Conservation (phyloP, 2,113 vertebrate species). For the Rhagologus leucostigma region DNA sequence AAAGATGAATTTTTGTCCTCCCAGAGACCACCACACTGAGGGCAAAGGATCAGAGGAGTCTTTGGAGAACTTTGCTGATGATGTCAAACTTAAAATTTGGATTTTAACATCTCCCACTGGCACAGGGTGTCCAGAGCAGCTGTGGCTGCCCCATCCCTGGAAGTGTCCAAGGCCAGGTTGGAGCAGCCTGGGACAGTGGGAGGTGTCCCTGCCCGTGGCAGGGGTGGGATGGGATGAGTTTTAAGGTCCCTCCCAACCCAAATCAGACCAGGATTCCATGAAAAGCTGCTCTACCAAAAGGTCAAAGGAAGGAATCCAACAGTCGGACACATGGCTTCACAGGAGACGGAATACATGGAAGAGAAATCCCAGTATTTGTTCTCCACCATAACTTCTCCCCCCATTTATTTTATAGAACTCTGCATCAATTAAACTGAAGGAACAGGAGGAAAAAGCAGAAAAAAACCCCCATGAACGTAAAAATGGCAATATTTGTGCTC, state of each 20-base stretch:
- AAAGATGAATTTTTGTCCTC: not conserved
- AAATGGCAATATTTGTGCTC: not conserved
- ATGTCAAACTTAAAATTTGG: not conserved
- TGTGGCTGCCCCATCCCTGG: not conserved
- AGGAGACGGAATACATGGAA: accelerated
- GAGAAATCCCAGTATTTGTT: accelerated
- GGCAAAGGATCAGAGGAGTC: not conserved
- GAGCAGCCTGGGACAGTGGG: not conserved
- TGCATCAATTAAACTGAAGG: not conserved
- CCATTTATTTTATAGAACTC: accelerated
- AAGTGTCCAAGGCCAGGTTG: not conserved
- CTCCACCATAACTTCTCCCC: not conserved
- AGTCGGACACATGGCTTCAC: accelerated
- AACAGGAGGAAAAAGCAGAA: not conserved
- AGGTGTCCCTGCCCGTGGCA: not conserved
- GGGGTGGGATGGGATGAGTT: not conserved
- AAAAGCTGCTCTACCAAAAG: not conserved
- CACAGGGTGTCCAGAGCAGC: not conserved
- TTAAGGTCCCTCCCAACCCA: not conserved
- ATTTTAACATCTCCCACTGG: not conserved
- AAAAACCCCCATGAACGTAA: accelerated
- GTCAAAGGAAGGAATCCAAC: not conserved
- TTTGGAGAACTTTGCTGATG: not conserved
- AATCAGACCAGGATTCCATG: not conserved
- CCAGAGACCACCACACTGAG: not conserved